phyloP scores from a whole-genome alignment of 2,113 vertebrate genomes.

The Oncorhynchus tshawytscha region DNA sequence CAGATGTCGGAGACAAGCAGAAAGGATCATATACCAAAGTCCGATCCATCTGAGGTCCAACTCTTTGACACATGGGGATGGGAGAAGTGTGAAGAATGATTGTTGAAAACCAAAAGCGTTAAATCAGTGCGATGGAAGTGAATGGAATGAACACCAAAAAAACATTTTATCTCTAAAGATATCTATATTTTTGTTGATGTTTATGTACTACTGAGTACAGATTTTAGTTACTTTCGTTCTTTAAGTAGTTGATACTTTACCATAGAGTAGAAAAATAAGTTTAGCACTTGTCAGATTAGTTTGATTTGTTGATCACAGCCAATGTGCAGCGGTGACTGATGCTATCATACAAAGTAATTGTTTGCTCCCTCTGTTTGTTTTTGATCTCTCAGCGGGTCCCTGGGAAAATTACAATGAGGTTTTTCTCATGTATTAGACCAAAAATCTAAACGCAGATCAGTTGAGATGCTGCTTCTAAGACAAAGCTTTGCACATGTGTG shows the following conservation, averaged over 20 bases:
- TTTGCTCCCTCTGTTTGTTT: conserved; percentile 69
- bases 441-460: no score
- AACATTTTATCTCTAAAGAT: conserved; percentile 52
- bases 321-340: conserved; percentile 76
- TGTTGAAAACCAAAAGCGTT: conserved; percentile 58
- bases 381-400: conserved; percentile 56
- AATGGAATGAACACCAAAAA: conserved; percentile 62
- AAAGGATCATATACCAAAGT: conserved; percentile 44
- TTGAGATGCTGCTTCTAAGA: no score
- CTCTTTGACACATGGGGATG: conserved; percentile 65
- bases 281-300: conserved; percentile 79
- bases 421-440: conserved; percentile 61
- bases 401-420: conserved; percentile 49
- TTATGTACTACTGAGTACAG: conserved; percentile 71
- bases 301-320: conserved; percentile 52
- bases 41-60: conserved; percentile 64
- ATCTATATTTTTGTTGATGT: conserved; percentile 70
- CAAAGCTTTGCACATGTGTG: conserved; percentile 64
- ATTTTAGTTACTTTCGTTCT: conserved; percentile 57
- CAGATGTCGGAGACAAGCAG: conserved; percentile 22
- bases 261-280: conserved; percentile 68
- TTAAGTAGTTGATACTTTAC: conserved; percentile 52
- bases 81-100: conserved; percentile 57
- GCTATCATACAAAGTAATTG: conserved; percentile 78
- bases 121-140: conserved; percentile 64